Evolutionary conservation across 2,113 vertebrate species (phyloP).

Genomic region (Mastomys coucha): DNA sequence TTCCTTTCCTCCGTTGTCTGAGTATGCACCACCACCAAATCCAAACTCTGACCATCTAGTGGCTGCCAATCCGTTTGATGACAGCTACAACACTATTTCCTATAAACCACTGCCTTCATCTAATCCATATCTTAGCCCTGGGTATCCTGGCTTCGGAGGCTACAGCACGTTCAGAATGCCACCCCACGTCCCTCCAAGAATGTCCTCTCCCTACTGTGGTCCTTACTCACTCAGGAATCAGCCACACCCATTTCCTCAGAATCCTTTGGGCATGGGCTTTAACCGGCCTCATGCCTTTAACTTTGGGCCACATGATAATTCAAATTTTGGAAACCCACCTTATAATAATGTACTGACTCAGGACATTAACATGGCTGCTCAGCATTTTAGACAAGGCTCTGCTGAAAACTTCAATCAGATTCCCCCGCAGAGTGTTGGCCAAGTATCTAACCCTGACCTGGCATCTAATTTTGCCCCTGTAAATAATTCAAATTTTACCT

Average conservation of each 20-base stretch:
- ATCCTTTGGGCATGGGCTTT: constrained; percentile 88
- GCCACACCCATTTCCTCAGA: constrained; percentile 89
- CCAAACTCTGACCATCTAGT: constrained; percentile 92
- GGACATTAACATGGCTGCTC: constrained; percentile 86
- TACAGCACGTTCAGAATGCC: constrained; percentile 90
- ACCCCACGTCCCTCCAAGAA: constrained; percentile 88
- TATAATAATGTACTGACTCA: constrained; percentile 84
- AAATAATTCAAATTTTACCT: constrained; percentile 84
- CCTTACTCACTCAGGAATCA: constrained; percentile 89
- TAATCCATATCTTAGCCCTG: constrained; percentile 87
- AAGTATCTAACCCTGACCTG: constrained; percentile 84
- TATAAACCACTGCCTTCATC: constrained; percentile 88
- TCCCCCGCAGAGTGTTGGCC: constrained; percentile 83
- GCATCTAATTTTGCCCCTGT: constrained; percentile 86
- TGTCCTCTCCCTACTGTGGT: constrained; percentile 86
- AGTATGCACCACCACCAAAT: constrained; percentile 93
- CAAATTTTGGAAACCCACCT: constrained; percentile 84
- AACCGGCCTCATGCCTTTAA: constrained; percentile 87
- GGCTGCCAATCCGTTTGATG: constrained; percentile 94
- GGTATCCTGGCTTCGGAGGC: constrained; percentile 87
- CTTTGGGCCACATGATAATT: constrained; percentile 87
- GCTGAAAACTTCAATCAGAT: constrained; percentile 87
- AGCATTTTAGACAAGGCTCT: constrained; percentile 88
- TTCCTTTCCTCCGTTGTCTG: constrained; percentile 89
- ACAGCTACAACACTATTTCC: constrained; percentile 89